Evolutionary conservation across 1,140 invertebrate genomes (phyloP).

Genomic region (Diorhabda carinulata): DNA sequence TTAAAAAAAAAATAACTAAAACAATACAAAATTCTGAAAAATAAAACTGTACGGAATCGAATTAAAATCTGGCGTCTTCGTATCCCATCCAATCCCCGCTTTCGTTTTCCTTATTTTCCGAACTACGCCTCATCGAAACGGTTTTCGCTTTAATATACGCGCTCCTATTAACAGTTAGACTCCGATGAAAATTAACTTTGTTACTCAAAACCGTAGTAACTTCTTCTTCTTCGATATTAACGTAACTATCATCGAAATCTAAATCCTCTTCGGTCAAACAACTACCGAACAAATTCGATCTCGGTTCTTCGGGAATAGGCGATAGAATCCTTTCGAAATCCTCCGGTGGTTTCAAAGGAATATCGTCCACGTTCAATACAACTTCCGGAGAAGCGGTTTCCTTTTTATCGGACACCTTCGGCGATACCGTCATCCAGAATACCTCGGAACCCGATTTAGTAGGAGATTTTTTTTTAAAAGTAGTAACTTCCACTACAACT

Average conservation of each 20-base stretch:
- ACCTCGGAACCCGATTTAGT: constrained; percentile 33
- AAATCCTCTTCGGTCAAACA: constrained; percentile 14
- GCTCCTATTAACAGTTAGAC: constrained; percentile 16
- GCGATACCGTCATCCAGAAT: constrained; percentile 38
- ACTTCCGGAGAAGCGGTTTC: constrained; percentile 10
- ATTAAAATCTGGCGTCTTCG: constrained; percentile 42
- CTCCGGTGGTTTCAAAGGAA: constrained; percentile 37
- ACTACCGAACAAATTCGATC: constrained; percentile 22
- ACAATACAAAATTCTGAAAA: too few species aligned
- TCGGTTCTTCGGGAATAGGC: constrained; percentile 37
- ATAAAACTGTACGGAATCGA: neutral
- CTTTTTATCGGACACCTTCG: constrained; percentile 10
- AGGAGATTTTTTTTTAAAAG: constrained; percentile 33
- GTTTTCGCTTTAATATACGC: constrained; percentile 27
- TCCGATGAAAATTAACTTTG: constrained; percentile 32
- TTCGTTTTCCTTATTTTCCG: constrained; percentile 32
- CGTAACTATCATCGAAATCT: constrained; percentile 10
- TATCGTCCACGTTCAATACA: constrained; percentile 41
- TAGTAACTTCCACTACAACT: constrained; percentile 27
- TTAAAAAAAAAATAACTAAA: too few species aligned
- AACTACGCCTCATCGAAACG: constrained; percentile 24
- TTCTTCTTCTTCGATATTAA: neutral
- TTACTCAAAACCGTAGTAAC: constrained; percentile 10
- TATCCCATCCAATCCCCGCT: constrained; percentile 46
- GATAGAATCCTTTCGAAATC: constrained; percentile 26